Base-by-base conservation (phyloP, 2,113 vertebrate species). In the Craseonycteris thonglongyai region DNA sequence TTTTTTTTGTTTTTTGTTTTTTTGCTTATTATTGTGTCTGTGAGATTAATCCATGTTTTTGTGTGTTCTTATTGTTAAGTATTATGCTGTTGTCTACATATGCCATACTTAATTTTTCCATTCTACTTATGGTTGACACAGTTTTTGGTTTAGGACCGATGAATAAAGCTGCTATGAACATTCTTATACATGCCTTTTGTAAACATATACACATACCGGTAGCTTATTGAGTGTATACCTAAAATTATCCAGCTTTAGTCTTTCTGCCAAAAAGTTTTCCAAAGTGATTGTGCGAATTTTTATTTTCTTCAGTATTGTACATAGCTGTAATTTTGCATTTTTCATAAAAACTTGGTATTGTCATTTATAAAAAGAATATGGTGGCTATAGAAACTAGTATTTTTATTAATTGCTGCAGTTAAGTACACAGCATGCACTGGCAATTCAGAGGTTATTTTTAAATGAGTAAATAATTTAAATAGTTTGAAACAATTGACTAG, bases 401-500 rank as follows among this genome's bases (percentile, higher is more conserved):
- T 79, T 88, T 81, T 91, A 35, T 76, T 95, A 79, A 26, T 85
- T 66, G 14, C 6, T 81, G 45, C 42, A 38, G 68, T 78, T 42
- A 68, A 72, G 21, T 76, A 8, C 71, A n/a, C 16, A 59, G 14
- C 72, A 82, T 95, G 54, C 42, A 15, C 15, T 88, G 65, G 45
- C 21, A 92, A 26, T 90, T 94, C 69, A 87, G 63, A 81, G n/a
- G 16, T 54, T 68, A 22, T 63, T 21, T 80, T 86, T 74, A 71
- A 96, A 89, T 90, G 58, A 87, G 21, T 92, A 91, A 88, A 51
- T 76, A 81, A 80, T 68, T 93, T n/a, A 75, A 74, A 40, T 76
- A 74, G 63, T 54, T 89, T 92, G 28, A 78, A 68, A 51, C 16
- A 88, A 0, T 71, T 91, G 35, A 66, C 40, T 56, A 22, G 18